Evolutionary conservation across 2,113 vertebrate species (phyloP).

Genomic region (Carassius auratus): DNA sequence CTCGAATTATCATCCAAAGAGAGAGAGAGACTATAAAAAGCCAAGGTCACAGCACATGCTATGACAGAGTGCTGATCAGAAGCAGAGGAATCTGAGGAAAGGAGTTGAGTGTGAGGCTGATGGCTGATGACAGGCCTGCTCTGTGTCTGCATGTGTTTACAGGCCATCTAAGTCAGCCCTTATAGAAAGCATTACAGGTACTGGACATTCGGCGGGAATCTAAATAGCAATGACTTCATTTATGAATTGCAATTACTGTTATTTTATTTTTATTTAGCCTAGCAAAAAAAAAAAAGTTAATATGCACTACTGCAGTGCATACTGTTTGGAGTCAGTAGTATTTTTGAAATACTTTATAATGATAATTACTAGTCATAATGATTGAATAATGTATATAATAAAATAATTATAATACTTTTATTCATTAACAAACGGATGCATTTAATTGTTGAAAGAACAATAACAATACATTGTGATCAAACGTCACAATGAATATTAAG

Average conservation of each 20-base stretch:
- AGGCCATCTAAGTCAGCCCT: neutral
- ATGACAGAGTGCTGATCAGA: slow-evolving; percentile 40
- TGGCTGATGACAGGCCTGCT: neutral
- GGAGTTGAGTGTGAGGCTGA: neutral
- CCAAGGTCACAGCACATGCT: slow-evolving; percentile 50
- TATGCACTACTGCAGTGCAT: neutral
- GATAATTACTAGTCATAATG: too few relatives aligned
- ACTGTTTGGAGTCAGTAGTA: neutral
- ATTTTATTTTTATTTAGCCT: too few relatives aligned
- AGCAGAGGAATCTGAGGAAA: slow-evolving; percentile 46
- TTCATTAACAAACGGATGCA: neutral
- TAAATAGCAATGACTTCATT: too few relatives aligned
- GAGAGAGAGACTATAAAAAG: slow-evolving; percentile 53
- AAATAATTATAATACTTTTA: neutral
- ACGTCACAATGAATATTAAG: too few relatives aligned
- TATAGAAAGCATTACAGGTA: too few relatives aligned
- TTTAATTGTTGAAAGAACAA: neutral
- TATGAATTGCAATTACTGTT: too few relatives aligned
- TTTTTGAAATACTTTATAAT: neutral
- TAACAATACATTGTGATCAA: neutral
- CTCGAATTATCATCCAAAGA: slow-evolving; percentile 36
- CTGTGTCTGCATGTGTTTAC: neutral
- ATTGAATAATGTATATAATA: too few relatives aligned
- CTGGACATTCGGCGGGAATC: too few relatives aligned
- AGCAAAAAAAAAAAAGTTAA: too few relatives aligned